A percentile compares a stretch with the other conserved stretches of the same genome.
phyloP scores from a whole-genome alignment of 2,113 vertebrate species.

The Cochlearius cochlearius region DNA sequence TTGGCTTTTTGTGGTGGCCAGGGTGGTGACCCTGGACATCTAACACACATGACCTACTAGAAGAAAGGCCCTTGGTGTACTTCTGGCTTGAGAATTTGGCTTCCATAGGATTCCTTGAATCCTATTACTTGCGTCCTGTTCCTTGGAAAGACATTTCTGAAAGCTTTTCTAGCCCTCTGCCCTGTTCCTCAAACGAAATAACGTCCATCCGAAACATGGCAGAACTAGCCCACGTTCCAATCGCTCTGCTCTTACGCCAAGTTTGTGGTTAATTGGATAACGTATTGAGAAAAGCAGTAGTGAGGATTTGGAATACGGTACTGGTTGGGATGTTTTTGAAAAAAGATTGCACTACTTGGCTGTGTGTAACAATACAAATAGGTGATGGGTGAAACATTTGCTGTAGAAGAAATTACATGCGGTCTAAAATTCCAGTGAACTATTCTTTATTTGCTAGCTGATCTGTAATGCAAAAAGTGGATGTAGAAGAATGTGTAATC shows the following conservation, averaged over 20 bases:
- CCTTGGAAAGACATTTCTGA: neutral
- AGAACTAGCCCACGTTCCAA: neutral
- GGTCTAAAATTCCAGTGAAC: neutral
- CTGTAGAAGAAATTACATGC: neutral
- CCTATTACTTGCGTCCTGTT: neutral
- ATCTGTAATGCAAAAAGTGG: constrained; percentile 39
- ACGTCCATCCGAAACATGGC: neutral
- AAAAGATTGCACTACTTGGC: neutral
- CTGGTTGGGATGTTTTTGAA: neutral
- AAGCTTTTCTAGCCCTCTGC: neutral
- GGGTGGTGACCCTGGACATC: neutral
- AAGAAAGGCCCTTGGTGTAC: neutral
- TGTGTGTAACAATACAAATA: neutral
- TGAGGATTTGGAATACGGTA: neutral
- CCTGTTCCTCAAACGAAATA: neutral
- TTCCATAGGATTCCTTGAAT: neutral
- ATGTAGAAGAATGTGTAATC: neutral
- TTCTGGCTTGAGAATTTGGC: neutral
- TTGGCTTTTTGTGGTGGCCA: neutral
- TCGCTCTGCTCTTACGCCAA: neutral
- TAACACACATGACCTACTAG: accelerated
- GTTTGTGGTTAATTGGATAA: neutral
- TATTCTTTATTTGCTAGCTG: constrained; percentile 24
- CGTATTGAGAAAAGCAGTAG: neutral
- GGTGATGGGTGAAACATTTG: neutral